Conservation (phyloP, 2,888 invertebrate genomes). For the Eudasyphora cyanicolor region DNA sequence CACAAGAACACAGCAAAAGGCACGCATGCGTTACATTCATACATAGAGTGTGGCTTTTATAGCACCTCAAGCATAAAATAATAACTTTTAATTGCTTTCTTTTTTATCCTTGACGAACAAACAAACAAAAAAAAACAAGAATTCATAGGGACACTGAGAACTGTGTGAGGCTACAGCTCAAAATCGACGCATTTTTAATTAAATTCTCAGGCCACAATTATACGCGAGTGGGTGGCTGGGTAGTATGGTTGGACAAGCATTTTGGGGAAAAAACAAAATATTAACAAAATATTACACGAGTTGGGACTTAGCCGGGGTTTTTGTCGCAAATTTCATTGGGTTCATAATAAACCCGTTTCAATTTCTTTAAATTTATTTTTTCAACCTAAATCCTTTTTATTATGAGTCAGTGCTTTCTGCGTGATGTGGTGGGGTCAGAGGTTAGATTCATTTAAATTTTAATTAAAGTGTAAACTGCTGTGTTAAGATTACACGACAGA, state of each 20-base stretch:
- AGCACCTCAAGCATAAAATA: conserved; percentile 63
- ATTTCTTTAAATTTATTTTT: conserved; percentile 31
- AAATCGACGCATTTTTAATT: conserved; percentile 62
- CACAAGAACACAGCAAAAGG: conserved; percentile 16
- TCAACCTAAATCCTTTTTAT: conserved; percentile 42
- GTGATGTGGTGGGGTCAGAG: not conserved
- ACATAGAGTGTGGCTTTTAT: conserved; percentile 23
- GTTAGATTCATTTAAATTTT: conserved; percentile 64
- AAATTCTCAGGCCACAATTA: conserved; percentile 47
- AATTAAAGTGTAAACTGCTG: conserved; percentile 67
- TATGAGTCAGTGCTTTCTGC: not conserved
- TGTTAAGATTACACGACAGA: conserved; percentile 51
- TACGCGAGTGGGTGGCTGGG: not conserved
- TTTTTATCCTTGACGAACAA: conserved; percentile 34
- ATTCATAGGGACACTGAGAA: conserved; percentile 1
- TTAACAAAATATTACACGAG: not conserved
- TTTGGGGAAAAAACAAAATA: conserved; percentile 9
- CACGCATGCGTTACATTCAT: conserved; percentile 3
- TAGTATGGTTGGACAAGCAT: not conserved
- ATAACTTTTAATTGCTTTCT: conserved; percentile 65
- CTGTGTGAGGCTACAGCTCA: not conserved
- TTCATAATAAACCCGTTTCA: conserved; percentile 10
- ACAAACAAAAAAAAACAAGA: too few relatives aligned
- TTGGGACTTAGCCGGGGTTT: not conserved
- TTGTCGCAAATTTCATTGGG: not conserved